These are phyloP conservation scores for Mus minutoides DNA, from an alignment of 2,797 vertebrate species.

Conservation along the genomic window DNA sequence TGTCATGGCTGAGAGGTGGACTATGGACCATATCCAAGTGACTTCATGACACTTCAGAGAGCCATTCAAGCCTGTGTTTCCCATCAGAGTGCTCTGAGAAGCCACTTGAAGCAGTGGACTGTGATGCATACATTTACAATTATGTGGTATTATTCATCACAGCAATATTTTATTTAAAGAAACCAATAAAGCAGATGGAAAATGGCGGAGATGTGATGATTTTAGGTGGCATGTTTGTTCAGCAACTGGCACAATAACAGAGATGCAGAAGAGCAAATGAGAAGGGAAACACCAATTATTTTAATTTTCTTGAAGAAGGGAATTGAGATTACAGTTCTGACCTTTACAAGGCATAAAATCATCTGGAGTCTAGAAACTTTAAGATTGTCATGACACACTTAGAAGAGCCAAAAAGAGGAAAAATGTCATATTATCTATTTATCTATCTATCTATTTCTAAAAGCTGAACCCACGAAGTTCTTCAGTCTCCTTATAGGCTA, in stretches of 20 bases:
- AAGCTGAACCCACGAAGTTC: background rate
- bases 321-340: constrained; percentile 58
- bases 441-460: background rate
- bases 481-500: constrained; percentile 13
- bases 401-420: background rate
- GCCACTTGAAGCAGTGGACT: constrained; percentile 48
- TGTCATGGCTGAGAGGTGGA: constrained; percentile 21
- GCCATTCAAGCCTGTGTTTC: background rate
- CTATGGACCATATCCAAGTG: background rate
- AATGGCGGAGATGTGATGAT: constrained; percentile 62
- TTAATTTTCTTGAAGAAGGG: constrained; percentile 67
- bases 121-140: constrained; percentile 61
- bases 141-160: constrained; percentile 72
- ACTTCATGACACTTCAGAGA: constrained; percentile 35
- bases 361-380: constrained; percentile 65
- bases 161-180: constrained; percentile 79
- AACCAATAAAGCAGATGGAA: constrained; percentile 78
- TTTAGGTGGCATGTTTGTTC: constrained; percentile 71
- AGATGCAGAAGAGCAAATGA: constrained; percentile 49
- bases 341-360: constrained; percentile 69
- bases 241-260: constrained; percentile 52
- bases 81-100: constrained; percentile 42
- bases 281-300: constrained; percentile 66
- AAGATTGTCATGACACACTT: constrained; percentile 33
- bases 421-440: background rate